Conservation (phyloP, 2,797 vertebrate species). For the Sebastes kiyomatsui region DNA sequence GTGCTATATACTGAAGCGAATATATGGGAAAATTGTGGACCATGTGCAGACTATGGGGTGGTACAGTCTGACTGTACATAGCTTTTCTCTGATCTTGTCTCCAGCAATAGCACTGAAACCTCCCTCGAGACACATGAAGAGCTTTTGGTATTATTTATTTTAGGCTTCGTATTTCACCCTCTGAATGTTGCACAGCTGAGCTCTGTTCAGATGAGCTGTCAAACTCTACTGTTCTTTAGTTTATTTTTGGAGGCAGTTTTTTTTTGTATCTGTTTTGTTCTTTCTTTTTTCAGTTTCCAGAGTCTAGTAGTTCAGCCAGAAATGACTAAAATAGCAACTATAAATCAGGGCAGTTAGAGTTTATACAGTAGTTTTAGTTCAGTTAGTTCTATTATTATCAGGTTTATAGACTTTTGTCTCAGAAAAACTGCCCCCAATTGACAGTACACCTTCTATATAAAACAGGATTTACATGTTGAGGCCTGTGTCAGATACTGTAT, state of each 20-base stretch:
- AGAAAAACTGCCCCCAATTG: neutral
- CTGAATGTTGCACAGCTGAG: conserved; percentile 26
- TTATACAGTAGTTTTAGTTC: neutral
- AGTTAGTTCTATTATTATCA: neutral
- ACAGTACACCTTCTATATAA: neutral
- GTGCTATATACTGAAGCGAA: neutral
- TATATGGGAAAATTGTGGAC: neutral
- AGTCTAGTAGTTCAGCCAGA: neutral
- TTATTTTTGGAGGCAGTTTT: conserved; percentile 52
- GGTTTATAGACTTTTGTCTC: neutral
- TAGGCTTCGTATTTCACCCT: conserved; percentile 15
- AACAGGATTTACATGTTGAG: neutral
- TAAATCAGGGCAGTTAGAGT: neutral
- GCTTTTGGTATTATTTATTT: conserved; percentile 49
- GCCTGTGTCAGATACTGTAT: neutral
- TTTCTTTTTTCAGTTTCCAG: conserved; percentile 1
- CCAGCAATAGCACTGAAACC: conserved; percentile 35
- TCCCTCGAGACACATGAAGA: conserved; percentile 46
- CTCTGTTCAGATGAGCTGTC: conserved; percentile 40
- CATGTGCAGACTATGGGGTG: neutral
- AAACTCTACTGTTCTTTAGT: conserved; percentile 17
- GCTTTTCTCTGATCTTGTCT: conserved; percentile 23
- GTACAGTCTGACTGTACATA: conserved; percentile 12
- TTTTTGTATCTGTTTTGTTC: conserved; percentile 7
- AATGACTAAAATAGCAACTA: conserved; percentile 2